Conservation (phyloP, 1,140 invertebrate species). For the Solenopsis fugax region DNA sequence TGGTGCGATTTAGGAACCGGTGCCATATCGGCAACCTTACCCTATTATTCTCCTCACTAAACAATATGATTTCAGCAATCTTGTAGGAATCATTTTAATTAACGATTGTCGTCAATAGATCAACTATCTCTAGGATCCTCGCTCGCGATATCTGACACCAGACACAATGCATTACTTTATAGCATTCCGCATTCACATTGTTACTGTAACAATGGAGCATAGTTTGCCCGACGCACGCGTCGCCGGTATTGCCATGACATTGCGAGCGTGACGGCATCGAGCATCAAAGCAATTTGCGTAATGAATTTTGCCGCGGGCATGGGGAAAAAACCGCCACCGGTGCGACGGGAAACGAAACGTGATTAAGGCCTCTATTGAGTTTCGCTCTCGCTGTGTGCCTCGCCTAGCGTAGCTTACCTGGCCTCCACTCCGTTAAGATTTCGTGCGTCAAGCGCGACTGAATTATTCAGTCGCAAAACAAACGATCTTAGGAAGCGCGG, state of each 20-base stretch:
- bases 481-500: constrained; percentile 73
- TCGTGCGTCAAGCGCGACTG: constrained; percentile 69
- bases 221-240: constrained; percentile 18
- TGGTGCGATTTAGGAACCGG: no score
- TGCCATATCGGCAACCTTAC: no score
- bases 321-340: constrained; percentile 2
- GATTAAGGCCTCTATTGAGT: constrained; percentile 59
- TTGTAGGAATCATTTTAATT: neutral
- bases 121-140: neutral
- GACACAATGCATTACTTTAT: constrained; percentile 14
- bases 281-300: constrained; percentile 58
- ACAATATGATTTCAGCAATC: neutral
- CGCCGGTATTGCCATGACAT: neutral
- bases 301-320: constrained; percentile 51
- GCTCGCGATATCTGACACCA: neutral
- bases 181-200: constrained; percentile 22
- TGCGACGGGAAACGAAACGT: constrained; percentile 46
- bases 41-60: neutral
- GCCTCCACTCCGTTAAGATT: constrained; percentile 67
- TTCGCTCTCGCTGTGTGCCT: constrained; percentile 20
- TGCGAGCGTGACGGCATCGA: constrained; percentile 30
- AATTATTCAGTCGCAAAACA: constrained; percentile 74
- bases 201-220: constrained; percentile 13
- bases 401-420: neutral
- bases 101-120: neutral